Evolutionary conservation across 2,113 vertebrate species (phyloP), one percentile per base, ranked within the genome.

Genomic region (Dinomys branickii): DNA sequence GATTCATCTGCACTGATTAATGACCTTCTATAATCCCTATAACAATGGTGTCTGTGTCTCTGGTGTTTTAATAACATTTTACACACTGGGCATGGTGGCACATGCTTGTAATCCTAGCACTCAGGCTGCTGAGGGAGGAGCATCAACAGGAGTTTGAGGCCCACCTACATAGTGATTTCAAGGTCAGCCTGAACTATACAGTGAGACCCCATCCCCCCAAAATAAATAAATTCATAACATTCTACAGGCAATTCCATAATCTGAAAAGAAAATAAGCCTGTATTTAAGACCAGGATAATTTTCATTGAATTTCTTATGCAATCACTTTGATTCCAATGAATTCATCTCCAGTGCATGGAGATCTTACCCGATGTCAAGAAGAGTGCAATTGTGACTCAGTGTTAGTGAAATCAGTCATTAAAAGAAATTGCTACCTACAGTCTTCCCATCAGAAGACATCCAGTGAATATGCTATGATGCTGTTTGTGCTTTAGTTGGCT

Each of bases 371-470:
- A 50, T 71, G 96, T 95, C 17, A 30, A 97, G 50, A 92, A 7
- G 47, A 96, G 73, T 80, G 52, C 41, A 97, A 75, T 1, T 77
- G 89, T 86, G 96, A 95, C 22, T 56, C 30, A 63, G 10, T 54
- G 90, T 77, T 97, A 91, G 0, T 38, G 14, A 95, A 95, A 97
- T 87, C 33, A 97, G 97, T 86, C 63, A 96, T 90, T 93, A 95
- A 97, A 96, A 67, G 7, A 96, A 97, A 93, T 85, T 96, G 85
- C 88, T 87, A 94, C 41, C 85, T 69, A 90, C 12, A 96, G 73
- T 50, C 14, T 95, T 88, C 83, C 86, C 59, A 95, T 80, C 75
- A 94, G 83, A 97, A 97, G 58, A 14, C 85, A 97, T 44, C 33
- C 28, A 86, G 80, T 47, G 22, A 91, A 85, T 12, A 96, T 38